Evolutionary conservation across 2,888 invertebrate species (phyloP).

Genomic region (Drosophila suboccidentalis): DNA sequence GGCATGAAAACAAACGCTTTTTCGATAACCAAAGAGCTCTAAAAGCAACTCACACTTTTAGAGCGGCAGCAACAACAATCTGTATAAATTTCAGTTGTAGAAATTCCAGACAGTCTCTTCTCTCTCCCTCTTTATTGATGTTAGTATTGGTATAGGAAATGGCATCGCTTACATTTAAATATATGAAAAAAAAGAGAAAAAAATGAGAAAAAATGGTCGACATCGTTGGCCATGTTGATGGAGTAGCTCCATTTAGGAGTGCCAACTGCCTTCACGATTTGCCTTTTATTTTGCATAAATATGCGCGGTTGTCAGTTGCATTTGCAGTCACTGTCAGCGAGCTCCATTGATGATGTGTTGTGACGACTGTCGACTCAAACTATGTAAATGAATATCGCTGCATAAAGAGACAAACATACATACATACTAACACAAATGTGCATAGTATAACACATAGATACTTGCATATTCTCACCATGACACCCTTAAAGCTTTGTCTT

Average conservation of each 20-base stretch:
- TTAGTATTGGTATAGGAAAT: constrained; percentile 43
- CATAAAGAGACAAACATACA: background rate
- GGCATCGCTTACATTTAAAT: constrained; percentile 38
- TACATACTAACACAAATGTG: constrained; percentile 19
- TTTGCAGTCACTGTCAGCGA: constrained; percentile 57
- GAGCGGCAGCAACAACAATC: constrained; percentile 11
- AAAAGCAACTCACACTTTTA: constrained; percentile 22
- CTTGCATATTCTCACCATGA: constrained; percentile 38
- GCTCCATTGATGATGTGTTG: constrained; percentile 41
- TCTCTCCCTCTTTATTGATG: constrained; percentile 39
- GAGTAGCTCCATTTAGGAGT: constrained; percentile 67
- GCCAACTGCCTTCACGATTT: constrained; percentile 71
- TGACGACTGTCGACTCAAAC: constrained; percentile 37
- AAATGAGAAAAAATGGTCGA: constrained; percentile 20
- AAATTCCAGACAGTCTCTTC: constrained; percentile 63
- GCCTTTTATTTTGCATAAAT: constrained; percentile 75
- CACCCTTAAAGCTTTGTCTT: constrained; percentile 51
- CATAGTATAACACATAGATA: constrained; percentile 2
- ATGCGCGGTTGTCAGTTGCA: constrained; percentile 71
- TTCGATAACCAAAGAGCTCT: constrained; percentile 20
- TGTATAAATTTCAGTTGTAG: constrained; percentile 41
- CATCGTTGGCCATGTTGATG: constrained; percentile 55
- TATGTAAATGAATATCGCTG: constrained; percentile 55
- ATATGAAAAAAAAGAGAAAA: background rate
- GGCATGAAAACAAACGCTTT: constrained; percentile 59